Percentiles rank a stretch among this genome's conserved stretches.
phyloP scores from a whole-genome alignment of 2,888 invertebrate species.

The Scrobipalpa costella region DNA sequence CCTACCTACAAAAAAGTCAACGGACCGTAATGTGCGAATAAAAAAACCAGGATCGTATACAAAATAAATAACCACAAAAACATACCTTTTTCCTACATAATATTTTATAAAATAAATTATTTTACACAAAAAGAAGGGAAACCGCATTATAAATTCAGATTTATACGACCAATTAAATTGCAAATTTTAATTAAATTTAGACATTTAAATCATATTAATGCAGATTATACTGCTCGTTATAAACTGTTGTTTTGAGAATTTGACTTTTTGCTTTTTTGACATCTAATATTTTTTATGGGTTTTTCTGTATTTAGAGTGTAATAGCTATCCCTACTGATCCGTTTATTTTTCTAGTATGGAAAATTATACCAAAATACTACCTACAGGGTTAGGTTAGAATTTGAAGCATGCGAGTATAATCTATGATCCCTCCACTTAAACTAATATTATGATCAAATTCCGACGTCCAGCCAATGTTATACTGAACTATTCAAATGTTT shows the following conservation, averaged over 20 bases:
- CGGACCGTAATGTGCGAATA: background rate
- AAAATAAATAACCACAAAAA: background rate
- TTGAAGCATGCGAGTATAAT: too few species aligned
- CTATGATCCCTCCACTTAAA: too few species aligned
- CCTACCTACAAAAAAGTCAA: background rate
- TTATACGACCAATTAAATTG: background rate
- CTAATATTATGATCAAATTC: too few species aligned
- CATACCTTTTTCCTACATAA: background rate
- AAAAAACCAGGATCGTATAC: background rate
- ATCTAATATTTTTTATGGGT: too few species aligned
- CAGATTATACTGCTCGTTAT: background rate
- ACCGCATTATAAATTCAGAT: slow-evolving; percentile 37
- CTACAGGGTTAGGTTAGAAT: too few species aligned
- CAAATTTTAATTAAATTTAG: background rate
- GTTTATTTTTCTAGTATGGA: too few species aligned
- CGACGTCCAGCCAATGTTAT: too few species aligned
- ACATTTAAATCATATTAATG: background rate
- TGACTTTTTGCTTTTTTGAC: background rate
- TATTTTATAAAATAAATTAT: slow-evolving; percentile 24
- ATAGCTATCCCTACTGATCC: too few species aligned
- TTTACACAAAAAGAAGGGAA: slow-evolving; percentile 48
- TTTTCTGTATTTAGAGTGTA: too few species aligned
- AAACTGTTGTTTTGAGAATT: background rate
- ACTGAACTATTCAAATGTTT: too few species aligned
- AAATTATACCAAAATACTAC: too few species aligned